phyloP scores from a whole-genome alignment of 2,888 invertebrate species.

The Mactromeris polynyma region DNA sequence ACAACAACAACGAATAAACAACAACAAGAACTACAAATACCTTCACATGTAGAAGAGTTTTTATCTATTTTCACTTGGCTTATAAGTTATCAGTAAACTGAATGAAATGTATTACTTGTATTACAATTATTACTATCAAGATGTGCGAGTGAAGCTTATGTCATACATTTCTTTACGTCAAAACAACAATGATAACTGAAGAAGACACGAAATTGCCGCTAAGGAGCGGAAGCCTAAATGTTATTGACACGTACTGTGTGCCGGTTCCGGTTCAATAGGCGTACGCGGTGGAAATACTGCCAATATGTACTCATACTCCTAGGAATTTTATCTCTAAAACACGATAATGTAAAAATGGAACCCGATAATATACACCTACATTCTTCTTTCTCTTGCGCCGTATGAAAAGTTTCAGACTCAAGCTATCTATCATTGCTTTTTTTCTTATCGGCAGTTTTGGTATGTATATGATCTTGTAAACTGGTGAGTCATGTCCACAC shows the following conservation, averaged over 20 bases:
- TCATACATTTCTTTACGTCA: neutral
- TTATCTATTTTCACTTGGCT: no score
- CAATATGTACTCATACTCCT: neutral
- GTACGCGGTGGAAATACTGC: neutral
- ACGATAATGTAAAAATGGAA: neutral
- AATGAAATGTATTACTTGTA: no score
- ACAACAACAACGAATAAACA: no score
- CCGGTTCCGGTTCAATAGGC: neutral
- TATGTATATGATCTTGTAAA: neutral
- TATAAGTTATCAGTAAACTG: no score
- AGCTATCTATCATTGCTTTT: neutral
- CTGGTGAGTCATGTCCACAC: constrained; percentile 37
- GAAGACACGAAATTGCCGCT: neutral
- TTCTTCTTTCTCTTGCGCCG: neutral
- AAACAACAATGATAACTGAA: neutral
- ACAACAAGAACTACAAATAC: no score
- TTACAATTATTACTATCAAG: no score
- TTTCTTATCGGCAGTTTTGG: constrained; percentile 3
- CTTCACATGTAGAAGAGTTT: no score
- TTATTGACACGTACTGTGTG: neutral
- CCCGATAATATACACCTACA: constrained; percentile 3
- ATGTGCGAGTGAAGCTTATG: neutral
- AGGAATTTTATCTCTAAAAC: neutral
- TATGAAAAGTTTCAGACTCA: neutral
- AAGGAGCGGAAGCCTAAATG: neutral